phyloP scores from a whole-genome alignment of 2,797 vertebrate species.

The Spinus pinus region DNA sequence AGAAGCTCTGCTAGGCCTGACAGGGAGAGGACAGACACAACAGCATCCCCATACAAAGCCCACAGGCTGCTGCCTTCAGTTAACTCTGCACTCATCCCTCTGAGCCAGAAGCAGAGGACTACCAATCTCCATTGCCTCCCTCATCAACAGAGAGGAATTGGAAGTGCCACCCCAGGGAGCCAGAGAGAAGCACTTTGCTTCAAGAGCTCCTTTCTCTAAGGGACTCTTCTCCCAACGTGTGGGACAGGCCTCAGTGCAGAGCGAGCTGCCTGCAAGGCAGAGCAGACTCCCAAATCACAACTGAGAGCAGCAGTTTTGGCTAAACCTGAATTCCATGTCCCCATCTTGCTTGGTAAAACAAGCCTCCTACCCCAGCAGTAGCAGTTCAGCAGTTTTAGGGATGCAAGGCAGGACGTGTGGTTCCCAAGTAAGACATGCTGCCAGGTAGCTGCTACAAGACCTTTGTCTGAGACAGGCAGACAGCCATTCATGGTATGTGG shows the following conservation, averaged over 20 bases:
- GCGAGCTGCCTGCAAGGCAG: accelerated
- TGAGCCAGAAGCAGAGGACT: background rate
- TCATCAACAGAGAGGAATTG: background rate
- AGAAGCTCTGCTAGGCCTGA: background rate
- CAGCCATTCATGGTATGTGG: background rate
- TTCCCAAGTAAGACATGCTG: background rate
- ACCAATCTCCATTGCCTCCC: background rate
- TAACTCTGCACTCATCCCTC: background rate
- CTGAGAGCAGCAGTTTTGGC: background rate
- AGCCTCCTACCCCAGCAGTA: background rate
- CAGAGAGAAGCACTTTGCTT: background rate
- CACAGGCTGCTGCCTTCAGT: background rate
- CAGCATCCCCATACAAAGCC: background rate
- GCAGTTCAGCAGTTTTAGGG: background rate
- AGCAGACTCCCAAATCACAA: background rate
- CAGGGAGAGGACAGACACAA: background rate
- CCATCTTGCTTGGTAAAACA: background rate
- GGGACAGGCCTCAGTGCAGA: background rate
- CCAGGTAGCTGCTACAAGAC: background rate
- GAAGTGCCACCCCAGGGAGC: background rate
- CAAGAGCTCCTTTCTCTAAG: background rate
- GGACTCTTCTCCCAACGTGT: accelerated
- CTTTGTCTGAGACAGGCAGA: background rate
- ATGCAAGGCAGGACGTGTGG: background rate
- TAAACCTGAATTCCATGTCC: background rate